Percentiles rank a stretch among this genome's conserved stretches.
Conservation (phyloP, 2,888 invertebrate species). For the Cephus nigrinus region DNA sequence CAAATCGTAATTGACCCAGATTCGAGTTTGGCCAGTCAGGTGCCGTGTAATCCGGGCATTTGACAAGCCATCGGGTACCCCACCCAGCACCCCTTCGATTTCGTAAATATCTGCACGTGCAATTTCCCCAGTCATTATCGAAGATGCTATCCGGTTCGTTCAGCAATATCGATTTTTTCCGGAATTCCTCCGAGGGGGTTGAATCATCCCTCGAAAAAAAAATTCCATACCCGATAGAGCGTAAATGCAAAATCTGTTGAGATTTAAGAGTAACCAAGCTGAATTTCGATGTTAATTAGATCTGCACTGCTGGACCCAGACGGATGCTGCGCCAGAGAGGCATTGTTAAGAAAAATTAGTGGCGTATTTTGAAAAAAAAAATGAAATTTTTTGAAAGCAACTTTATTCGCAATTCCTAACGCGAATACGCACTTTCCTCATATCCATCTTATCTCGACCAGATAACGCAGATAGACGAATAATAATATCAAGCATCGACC, state of each 20-base stretch:
- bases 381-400: no score
- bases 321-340: neutral
- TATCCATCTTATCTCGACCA: neutral
- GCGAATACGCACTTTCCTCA: neutral
- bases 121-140: neutral
- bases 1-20: neutral
- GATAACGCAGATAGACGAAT: neutral
- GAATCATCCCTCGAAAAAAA: no score
- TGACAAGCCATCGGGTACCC: neutral
- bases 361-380: no score
- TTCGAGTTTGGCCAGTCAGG: neutral
- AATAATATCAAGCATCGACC: constrained; percentile 7
- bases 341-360: neutral
- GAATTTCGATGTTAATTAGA: neutral
- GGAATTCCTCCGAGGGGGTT: neutral
- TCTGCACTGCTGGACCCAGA: neutral
- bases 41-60: neutral
- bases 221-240: neutral
- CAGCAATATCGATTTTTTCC: neutral
- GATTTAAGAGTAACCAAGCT: neutral
- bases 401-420: neutral
- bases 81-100: neutral
- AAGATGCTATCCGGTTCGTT: neutral
- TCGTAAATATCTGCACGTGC: neutral
- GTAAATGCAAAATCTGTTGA: neutral